Percentiles rank a stretch among this genome's conserved stretches.
Conservation (phyloP, 2,888 invertebrate species). For the Scaptomyza reducta region DNA sequence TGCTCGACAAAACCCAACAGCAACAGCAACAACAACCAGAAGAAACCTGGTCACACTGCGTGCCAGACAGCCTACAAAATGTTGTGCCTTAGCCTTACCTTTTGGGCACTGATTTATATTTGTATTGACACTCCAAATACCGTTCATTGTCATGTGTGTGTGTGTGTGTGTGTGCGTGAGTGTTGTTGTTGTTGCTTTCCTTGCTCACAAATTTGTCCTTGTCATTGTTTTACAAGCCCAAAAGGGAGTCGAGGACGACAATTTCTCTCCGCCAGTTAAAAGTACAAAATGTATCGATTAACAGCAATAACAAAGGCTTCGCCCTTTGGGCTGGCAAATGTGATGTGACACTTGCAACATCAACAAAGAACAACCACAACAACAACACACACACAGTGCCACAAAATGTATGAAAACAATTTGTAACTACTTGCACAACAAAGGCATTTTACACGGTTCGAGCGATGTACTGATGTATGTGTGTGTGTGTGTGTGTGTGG, state of each 20-base stretch:
- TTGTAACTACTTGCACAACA: constrained; percentile 1
- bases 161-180: constrained; percentile 6
- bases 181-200: constrained; percentile 32
- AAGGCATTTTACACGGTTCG: constrained; percentile 6
- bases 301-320: constrained; percentile 36
- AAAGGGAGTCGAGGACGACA: constrained; percentile 27
- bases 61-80: constrained; percentile 16
- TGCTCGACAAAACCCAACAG: constrained; percentile 31
- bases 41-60: constrained; percentile 34
- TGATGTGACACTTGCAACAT: constrained; percentile 28
- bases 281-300: constrained; percentile 56
- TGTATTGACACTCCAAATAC: constrained; percentile 66
- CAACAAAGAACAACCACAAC: background rate
- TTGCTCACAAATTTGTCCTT: constrained; percentile 68
- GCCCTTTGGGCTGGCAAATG: constrained; percentile 27
- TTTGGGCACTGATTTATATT: constrained; percentile 74
- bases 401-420: constrained; percentile 14
- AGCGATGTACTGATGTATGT: too few relatives aligned
- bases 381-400: background rate
- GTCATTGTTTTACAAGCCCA: constrained; percentile 73
- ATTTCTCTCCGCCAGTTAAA: constrained; percentile 34
- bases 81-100: constrained; percentile 48
- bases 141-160: constrained; percentile 6
- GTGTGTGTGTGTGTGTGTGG: too few relatives aligned
- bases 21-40: background rate